Evolutionary conservation across 2,797 vertebrate species (phyloP).

Genomic region (Rhinophrynus dorsalis): DNA sequence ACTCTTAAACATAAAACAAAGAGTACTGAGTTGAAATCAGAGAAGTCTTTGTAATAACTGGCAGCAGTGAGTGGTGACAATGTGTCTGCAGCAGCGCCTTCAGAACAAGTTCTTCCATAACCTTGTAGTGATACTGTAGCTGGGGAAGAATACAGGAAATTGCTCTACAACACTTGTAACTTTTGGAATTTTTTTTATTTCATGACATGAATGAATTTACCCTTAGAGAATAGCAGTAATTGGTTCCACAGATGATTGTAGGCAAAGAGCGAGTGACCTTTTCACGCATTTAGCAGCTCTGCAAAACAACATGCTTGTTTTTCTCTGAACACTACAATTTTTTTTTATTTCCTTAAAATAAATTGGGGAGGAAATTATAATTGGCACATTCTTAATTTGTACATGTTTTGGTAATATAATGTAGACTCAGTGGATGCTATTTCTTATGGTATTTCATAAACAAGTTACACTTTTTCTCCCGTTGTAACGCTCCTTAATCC

Average conservation of each 20-base stretch:
- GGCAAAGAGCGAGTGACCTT: slow-evolving; percentile 65
- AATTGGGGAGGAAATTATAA: slow-evolving; percentile 12
- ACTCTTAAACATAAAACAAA: neutral
- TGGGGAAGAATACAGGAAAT: slow-evolving; percentile 70
- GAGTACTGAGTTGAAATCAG: neutral
- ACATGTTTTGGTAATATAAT: neutral
- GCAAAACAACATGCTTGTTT: slow-evolving; percentile 59
- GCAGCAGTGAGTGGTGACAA: slow-evolving; percentile 63
- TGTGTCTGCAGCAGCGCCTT: slow-evolving; percentile 56
- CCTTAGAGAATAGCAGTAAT: slow-evolving; percentile 64
- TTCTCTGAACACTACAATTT: neutral
- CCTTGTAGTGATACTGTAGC: slow-evolving; percentile 65
- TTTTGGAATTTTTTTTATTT: slow-evolving; percentile 65
- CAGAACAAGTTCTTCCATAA: slow-evolving; percentile 62
- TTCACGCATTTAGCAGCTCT: slow-evolving; percentile 54
- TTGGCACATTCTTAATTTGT: neutral
- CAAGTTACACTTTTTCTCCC: neutral
- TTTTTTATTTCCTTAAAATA: slow-evolving; percentile 6
- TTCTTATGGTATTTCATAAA: neutral
- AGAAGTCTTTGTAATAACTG: slow-evolving; percentile 20
- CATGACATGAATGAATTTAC: slow-evolving; percentile 64
- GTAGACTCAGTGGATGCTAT: neutral
- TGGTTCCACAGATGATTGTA: slow-evolving; percentile 58
- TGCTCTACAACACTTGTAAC: slow-evolving; percentile 62
- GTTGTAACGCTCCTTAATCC: too few species aligned